Conservation (phyloP, 2,113 vertebrate genomes). For the Sterrhoptilus dennistouni region DNA sequence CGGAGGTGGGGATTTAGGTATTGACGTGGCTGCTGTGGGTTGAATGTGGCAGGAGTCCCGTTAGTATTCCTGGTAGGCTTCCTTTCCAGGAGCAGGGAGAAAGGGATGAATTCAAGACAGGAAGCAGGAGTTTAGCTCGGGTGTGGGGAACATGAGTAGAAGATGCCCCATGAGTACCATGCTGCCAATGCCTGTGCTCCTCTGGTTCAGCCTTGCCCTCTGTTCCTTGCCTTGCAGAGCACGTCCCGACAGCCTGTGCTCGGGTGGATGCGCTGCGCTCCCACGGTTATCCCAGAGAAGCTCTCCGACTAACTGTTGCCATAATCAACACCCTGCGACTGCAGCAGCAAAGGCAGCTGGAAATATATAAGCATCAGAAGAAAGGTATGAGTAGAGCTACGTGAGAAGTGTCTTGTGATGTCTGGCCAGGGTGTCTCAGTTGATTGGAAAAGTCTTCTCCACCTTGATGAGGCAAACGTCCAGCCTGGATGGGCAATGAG, state of each 20-base stretch:
- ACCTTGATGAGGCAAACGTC: not conserved
- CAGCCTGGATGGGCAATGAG: not conserved
- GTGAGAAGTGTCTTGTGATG: not conserved
- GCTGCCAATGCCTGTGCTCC: not conserved
- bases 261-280: constrained; percentile 95
- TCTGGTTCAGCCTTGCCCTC: not conserved
- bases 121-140: not conserved
- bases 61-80: not conserved
- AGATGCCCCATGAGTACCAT: not conserved
- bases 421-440: not conserved
- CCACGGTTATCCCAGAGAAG: constrained; percentile 96
- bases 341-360: constrained; percentile 94
- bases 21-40: not conserved
- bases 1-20: not conserved
- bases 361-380: constrained; percentile 99
- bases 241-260: constrained; percentile 95
- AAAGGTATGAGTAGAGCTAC: constrained; percentile 81
- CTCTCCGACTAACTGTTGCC: constrained; percentile 92
- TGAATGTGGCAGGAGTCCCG: not conserved
- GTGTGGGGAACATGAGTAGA: not conserved
- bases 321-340: constrained; percentile 96
- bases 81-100: not conserved
- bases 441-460: not conserved
- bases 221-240: constrained; percentile 78
- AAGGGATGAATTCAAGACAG: not conserved